Conservation (phyloP, 1,140 invertebrate genomes). For the Nomia melanderi region DNA sequence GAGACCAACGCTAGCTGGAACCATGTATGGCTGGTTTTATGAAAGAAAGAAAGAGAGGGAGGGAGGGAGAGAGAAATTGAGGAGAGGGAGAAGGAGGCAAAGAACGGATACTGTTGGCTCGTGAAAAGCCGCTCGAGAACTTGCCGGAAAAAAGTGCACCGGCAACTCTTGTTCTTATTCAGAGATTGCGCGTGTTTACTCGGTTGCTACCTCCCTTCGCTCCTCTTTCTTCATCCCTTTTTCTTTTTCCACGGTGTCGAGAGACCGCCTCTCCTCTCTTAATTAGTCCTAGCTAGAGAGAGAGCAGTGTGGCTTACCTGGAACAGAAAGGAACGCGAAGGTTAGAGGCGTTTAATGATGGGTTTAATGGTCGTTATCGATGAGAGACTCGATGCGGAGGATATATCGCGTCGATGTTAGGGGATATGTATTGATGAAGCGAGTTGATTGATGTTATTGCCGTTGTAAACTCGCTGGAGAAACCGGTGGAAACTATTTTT, state of each 20-base stretch:
- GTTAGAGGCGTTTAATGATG: not conserved
- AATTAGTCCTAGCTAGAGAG: not conserved
- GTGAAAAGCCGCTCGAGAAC: slow-evolving; percentile 23
- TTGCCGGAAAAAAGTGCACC: slow-evolving; percentile 1
- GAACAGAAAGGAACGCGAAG: slow-evolving; percentile 24
- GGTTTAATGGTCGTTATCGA: not conserved
- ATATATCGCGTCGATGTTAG: no score
- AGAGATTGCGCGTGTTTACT: not conserved
- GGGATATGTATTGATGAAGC: no score
- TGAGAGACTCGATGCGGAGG: not conserved
- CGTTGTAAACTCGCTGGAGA: no score
- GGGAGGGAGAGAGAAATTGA: not conserved
- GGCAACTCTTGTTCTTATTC: slow-evolving; percentile 11
- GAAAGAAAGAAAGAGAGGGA: not conserved
- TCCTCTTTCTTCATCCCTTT: no score
- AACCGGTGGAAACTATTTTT: no score
- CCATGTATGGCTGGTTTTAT: not conserved
- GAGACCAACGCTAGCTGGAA: not conserved
- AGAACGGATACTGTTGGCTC: not conserved
- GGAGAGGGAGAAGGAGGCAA: not conserved
- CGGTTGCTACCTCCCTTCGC: slow-evolving; percentile 7
- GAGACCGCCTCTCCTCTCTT: slow-evolving; percentile 4
- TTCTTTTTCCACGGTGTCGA: not conserved
- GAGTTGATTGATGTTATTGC: no score
- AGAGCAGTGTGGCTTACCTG: slow-evolving; percentile 47